Conservation (phyloP, 1,140 invertebrate genomes). For the Drosophila biarmipes region DNA sequence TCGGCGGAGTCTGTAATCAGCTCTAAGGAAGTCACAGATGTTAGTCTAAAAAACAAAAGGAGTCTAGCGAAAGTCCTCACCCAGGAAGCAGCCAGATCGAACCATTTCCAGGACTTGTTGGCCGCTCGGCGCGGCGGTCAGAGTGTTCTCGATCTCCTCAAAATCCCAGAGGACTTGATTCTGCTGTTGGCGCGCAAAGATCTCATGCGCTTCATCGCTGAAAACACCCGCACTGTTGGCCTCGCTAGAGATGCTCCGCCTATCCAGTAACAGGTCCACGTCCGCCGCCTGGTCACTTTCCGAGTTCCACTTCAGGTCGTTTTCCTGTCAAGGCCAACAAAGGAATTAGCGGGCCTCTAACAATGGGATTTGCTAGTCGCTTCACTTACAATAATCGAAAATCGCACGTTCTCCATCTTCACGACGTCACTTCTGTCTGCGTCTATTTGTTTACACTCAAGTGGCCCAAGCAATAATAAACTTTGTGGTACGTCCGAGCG, state of each 20-base stretch:
- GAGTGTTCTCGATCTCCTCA: conserved; percentile 81
- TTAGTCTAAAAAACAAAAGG: neutral
- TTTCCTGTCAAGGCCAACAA: conserved; percentile 69
- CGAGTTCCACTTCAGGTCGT: conserved; percentile 82
- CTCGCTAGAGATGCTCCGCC: conserved; percentile 85
- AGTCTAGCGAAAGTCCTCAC: conserved; percentile 28
- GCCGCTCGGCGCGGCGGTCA: conserved; percentile 85
- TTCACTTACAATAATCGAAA: conserved; percentile 83
- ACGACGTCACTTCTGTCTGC: conserved; percentile 38
- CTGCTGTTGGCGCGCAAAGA: conserved; percentile 68
- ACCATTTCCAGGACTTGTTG: conserved; percentile 85
- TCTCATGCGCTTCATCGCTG: conserved; percentile 79
- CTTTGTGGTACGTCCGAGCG: conserved; percentile 23
- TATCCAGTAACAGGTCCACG: conserved; percentile 70
- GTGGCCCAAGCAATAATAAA: conserved; percentile 63
- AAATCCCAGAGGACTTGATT: conserved; percentile 84
- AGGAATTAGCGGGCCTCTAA: conserved; percentile 10
- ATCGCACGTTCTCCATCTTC: conserved; percentile 82
- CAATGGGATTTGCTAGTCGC: neutral
- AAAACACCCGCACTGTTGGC: conserved; percentile 81
- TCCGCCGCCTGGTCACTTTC: conserved; percentile 67
- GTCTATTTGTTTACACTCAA: conserved; percentile 55
- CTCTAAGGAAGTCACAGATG: conserved; percentile 22
- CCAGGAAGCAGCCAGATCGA: conserved; percentile 82
- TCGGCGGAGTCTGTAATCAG: conserved; percentile 63